Percentiles rank a stretch among this genome's conserved stretches.
Conservation (phyloP, 2,797 vertebrate species). For the Xiphorhynchus erythropygius region DNA sequence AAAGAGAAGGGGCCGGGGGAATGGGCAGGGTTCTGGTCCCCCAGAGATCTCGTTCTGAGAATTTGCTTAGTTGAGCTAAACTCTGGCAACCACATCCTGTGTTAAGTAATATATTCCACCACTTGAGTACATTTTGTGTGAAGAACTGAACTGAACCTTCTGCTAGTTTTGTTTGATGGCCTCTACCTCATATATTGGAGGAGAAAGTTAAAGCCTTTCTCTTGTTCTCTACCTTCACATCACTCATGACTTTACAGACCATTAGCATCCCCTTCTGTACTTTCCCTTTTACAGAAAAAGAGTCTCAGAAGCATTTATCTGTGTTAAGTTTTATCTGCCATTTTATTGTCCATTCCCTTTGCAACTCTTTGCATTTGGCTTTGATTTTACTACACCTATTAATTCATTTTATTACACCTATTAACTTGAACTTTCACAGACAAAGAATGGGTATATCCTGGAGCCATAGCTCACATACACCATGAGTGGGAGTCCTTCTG, state of each 20-base stretch:
- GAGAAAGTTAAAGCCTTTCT: background rate
- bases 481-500: background rate
- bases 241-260: background rate
- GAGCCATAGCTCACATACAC: background rate
- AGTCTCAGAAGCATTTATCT: background rate
- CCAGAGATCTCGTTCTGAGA: background rate
- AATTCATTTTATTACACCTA: background rate
- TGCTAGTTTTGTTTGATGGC: background rate
- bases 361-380: background rate
- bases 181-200: background rate
- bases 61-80: background rate
- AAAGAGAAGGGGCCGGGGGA: background rate
- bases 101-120: background rate
- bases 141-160: background rate
- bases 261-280: background rate
- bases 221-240: background rate
- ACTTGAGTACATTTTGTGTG: background rate
- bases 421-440: background rate
- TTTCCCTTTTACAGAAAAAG: background rate
- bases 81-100: background rate
- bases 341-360: background rate
- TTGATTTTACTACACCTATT: background rate
- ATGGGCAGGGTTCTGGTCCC: background rate
- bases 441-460: background rate
- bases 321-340: background rate